Evolutionary conservation across 2,113 vertebrate genomes (phyloP), one percentile per base, ranked within the genome.

Genomic region (Neopipo cinnamomea): DNA sequence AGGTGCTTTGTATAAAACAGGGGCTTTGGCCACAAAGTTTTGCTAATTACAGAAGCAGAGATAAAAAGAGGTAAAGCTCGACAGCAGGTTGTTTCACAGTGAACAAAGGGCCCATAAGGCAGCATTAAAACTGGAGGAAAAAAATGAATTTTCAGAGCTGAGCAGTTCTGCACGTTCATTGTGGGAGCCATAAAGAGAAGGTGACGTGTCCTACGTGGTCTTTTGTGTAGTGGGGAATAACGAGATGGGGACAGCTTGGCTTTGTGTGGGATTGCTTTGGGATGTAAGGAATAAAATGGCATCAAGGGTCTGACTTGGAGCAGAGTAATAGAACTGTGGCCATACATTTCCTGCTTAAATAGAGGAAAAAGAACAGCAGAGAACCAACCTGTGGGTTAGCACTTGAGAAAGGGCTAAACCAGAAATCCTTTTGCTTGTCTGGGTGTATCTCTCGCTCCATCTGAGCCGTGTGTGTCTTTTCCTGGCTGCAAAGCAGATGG

Each of bases 401-500:
- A 59, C 20, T 8, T 6, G 65, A 50, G 41, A 78, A 87, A 31
- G 68, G 52, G 76, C 88, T 91, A 14, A 75, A 79, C 1, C 39
- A 87, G 89, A 30, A 67, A 62, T 77, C 20, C 22, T 71, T 35
- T 61, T 0, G 1, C 79, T 83, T 0, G 8, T 80, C 49, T 80
- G 85, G 75, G 5, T 21, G 72, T 31, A 50, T 76, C 42, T 58
- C 15, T 83, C 4, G 3, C 72, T 91, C 33, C 4, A 2, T 55
- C 20, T 10, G 71, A 79, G 85, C 62, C 1, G 1, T 7, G 59
- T 7, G 79, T 59, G 91, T 33, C 72, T 92, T 80, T 89, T 68
- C 39, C 84, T 27, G 93, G 61, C 87, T 75, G 89, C 8, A 25
- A 46, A 93, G 37, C 91, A 92, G 89, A 89, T 91, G 92, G 93